Base-by-base conservation (phyloP, 2,113 vertebrate genomes). In the Oxyura jamaicensis region DNA sequence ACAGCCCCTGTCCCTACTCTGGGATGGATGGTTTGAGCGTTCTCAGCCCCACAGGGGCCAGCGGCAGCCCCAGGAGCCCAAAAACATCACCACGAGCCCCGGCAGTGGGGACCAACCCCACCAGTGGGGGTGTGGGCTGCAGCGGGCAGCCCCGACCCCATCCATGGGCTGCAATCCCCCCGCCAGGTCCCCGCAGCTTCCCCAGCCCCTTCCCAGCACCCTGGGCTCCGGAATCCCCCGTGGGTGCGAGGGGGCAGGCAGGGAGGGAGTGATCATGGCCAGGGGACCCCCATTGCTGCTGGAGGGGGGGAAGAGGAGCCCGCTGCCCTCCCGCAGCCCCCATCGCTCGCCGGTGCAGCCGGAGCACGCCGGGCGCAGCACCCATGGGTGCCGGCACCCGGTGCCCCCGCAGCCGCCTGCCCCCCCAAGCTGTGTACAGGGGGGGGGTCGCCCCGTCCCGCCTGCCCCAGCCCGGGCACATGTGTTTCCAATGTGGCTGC, bases 401-500 rank as follows among this genome's bases (percentile, higher is more conserved):
- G n/a, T 46, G n/a, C 23, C 81, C 62, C 60, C 3, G 0, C 35
- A 21, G 89, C 67, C 35, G 71, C 46, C 66, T 35, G 74, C 33
- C 62, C 71, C 71, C 44, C 39, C 25, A 2, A 10, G 2, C 28
- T 4, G 3, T 1, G 41, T 46, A 65, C 1, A 5, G 17, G 36
- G 53, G 58, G 83, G 83, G 76, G 79, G 72, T 83, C 62, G 10
- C 65, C 86, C 76, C 86, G 53, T 72, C 63, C 79, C n/a, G 9
- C 67, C 71, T 60, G 31, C 69, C 63, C 77, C 77, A 91, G 73
- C 52, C 85, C 6, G 80, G 63, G 86, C 88, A 96, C 97, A 97
- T 96, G 95, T 97, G 97, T 97, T 97, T 97, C 97, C 94, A 97
- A 96, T 97, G 96, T 96, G 95, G 95, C 80, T 96, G 83, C 44